These are phyloP conservation scores for Lethrus apterus DNA, from an alignment of 1,140 invertebrate genomes.

Conservation along the genomic window DNA sequence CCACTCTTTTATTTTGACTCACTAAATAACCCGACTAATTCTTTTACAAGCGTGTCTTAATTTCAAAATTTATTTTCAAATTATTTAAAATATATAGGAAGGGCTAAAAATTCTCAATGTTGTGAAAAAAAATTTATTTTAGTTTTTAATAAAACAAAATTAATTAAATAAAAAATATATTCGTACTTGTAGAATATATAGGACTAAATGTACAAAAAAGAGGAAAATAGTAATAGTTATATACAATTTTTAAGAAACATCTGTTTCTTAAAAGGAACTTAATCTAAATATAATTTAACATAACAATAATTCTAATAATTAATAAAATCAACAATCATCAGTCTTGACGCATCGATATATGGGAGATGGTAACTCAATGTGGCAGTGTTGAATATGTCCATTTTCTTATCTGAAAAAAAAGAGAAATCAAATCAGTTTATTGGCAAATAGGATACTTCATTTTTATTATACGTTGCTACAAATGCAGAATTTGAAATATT, in stretches of 20 bases:
- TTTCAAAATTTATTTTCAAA: too few species aligned
- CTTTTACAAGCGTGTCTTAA: not conserved
- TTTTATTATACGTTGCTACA: slow-evolving; percentile 2
- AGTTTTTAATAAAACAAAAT: not conserved
- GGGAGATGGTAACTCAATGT: slow-evolving; percentile 37
- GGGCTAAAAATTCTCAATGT: slow-evolving; percentile 5
- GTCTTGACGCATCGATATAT: slow-evolving; percentile 35
- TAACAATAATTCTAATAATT: slow-evolving; percentile 36
- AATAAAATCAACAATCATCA: slow-evolving; percentile 41
- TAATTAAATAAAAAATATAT: slow-evolving; percentile 14
- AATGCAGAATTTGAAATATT: not conserved
- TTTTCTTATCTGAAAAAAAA: slow-evolving; percentile 31
- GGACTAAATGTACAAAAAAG: slow-evolving; percentile 12
- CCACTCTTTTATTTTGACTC: too few species aligned
- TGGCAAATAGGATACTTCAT: too few species aligned
- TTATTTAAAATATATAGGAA: too few species aligned
- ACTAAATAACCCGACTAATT: not conserved
- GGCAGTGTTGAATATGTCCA: slow-evolving; percentile 33
- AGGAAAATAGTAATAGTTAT: slow-evolving; percentile 12
- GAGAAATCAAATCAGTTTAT: slow-evolving; percentile 18
- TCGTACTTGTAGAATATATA: slow-evolving; percentile 11
- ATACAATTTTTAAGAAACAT: slow-evolving; percentile 15
- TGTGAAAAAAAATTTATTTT: too few species aligned
- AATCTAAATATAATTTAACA: slow-evolving; percentile 40
- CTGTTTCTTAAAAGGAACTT: slow-evolving; percentile 31